phyloP scores from a whole-genome alignment of 2,113 vertebrate genomes.

The Tyrannus savana region DNA sequence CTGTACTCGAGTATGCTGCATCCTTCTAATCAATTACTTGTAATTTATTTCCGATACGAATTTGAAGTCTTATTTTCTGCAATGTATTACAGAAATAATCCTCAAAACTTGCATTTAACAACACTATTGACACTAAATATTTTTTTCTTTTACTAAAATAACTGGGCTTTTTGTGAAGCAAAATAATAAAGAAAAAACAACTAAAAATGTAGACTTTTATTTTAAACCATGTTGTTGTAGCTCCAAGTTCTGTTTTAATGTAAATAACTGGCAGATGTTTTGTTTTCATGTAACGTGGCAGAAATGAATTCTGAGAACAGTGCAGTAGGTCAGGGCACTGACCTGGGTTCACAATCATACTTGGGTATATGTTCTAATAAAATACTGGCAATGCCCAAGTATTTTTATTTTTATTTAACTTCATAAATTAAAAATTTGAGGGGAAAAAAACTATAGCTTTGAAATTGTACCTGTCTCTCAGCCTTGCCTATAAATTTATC shows the following conservation, averaged over 20 bases:
- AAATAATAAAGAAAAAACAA: neutral
- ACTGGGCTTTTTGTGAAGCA: neutral
- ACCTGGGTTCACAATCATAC: neutral
- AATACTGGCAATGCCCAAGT: neutral
- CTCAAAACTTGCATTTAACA: neutral
- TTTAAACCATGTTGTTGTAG: neutral
- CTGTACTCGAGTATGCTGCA: rapidly evolving
- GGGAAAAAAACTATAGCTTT: neutral
- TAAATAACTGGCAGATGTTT: neutral
- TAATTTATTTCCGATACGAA: neutral
- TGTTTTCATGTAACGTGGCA: neutral
- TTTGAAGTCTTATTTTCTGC: neutral
- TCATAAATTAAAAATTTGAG: neutral
- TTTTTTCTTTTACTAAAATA: neutral
- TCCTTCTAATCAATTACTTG: neutral
- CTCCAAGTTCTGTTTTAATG: neutral
- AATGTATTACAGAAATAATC: neutral
- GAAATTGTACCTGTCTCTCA: neutral
- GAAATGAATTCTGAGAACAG: neutral
- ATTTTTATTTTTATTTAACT: neutral
- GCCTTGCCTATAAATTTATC: neutral
- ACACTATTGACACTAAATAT: neutral
- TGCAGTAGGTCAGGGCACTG: neutral
- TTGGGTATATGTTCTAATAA: neutral
- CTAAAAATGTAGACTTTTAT: neutral